Conservation (phyloP, 2,888 invertebrate species). For the Acanthococcus lagerstroemiae region DNA sequence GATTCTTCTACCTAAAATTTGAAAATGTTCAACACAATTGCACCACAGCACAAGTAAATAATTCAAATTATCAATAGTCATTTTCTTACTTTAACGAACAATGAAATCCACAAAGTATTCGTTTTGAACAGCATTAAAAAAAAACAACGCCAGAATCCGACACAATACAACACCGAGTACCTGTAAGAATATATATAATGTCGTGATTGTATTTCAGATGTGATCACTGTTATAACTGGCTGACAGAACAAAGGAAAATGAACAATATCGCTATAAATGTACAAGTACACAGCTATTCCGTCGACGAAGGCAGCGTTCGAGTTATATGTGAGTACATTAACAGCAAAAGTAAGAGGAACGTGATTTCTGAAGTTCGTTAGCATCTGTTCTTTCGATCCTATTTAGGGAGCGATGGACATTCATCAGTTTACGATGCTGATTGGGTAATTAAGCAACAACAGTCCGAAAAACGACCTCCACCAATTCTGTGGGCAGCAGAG, state of each 20-base stretch:
- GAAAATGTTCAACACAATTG: too few species aligned
- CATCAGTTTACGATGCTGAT: constrained; percentile 45
- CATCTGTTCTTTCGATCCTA: background rate
- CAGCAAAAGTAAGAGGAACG: background rate
- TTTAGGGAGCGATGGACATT: constrained; percentile 52
- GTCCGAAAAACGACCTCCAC: constrained; percentile 28
- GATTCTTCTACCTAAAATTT: too few species aligned
- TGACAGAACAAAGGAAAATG: constrained; percentile 51
- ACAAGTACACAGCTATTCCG: background rate
- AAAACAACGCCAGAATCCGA: too few species aligned
- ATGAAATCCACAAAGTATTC: too few species aligned
- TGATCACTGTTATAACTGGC: constrained; percentile 48
- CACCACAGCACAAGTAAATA: too few species aligned
- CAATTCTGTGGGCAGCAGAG: constrained; percentile 32
- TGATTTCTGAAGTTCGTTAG: background rate
- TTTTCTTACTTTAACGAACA: too few species aligned
- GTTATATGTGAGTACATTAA: background rate
- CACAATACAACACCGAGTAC: too few species aligned
- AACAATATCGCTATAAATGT: constrained; percentile 39
- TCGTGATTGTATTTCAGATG: constrained; percentile 47
- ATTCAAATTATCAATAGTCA: too few species aligned
- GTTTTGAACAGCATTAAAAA: too few species aligned
- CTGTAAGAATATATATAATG: too few species aligned
- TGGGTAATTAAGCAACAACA: constrained; percentile 42
- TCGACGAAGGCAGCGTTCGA: background rate